Evolutionary conservation across 2,888 invertebrate species (phyloP).

Genomic region (Sinotaia quadrata): DNA sequence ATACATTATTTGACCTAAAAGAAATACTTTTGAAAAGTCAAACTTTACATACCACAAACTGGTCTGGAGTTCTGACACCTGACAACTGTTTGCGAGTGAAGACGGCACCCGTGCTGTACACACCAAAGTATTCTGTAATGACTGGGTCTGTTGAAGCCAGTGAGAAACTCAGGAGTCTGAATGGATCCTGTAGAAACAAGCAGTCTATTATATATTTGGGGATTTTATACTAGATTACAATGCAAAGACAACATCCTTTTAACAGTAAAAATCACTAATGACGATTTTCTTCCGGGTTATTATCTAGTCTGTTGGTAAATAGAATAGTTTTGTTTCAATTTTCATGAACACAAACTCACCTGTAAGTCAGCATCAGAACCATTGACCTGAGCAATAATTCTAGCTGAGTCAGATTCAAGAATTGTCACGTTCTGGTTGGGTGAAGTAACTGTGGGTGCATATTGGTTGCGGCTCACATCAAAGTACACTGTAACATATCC

Average conservation of each 20-base stretch:
- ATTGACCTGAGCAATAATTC: slow-evolving; percentile 17
- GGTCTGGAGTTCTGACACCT: slow-evolving; percentile 42
- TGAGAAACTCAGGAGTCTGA: slow-evolving; percentile 4
- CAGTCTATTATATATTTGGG: not conserved
- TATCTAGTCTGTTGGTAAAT: no score
- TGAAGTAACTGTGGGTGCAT: slow-evolving; percentile 6
- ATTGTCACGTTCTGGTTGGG: slow-evolving; percentile 19
- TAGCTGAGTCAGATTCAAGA: slow-evolving; percentile 20
- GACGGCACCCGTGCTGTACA: slow-evolving; percentile 49
- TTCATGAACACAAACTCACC: no score
- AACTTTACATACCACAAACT: not conserved
- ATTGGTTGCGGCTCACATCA: slow-evolving; percentile 25
- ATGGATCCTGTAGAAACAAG: slow-evolving; percentile 10
- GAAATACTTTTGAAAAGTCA: no score
- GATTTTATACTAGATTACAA: no score
- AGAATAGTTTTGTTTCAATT: no score
- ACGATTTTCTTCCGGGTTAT: no score
- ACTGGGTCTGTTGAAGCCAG: slow-evolving; percentile 1
- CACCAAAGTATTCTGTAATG: slow-evolving; percentile 40
- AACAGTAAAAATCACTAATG: no score
- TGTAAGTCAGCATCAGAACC: slow-evolving; percentile 30
- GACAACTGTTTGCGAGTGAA: slow-evolving; percentile 34
- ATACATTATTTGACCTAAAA: not conserved
- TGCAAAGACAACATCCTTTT: no score
- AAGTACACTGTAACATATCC: slow-evolving; percentile 31